Evolutionary conservation across 2,797 vertebrate species (phyloP).

Genomic region (Pristis pectinata): DNA sequence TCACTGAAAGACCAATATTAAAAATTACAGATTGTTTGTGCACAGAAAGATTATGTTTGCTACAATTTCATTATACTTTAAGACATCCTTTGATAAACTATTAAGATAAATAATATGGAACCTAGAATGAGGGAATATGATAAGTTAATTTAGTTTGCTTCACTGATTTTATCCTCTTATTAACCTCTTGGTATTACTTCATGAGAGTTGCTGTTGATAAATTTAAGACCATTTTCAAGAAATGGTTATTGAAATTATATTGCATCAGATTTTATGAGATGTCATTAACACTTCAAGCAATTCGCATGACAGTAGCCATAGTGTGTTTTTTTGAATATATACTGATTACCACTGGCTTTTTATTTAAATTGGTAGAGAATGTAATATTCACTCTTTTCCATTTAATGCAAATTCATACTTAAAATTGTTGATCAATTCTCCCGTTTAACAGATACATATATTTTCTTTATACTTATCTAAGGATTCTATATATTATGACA

Average conservation of each 20-base stretch:
- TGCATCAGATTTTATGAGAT: constrained; percentile 53
- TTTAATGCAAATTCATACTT: background rate
- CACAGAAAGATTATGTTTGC: background rate
- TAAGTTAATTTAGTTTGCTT: constrained; percentile 20
- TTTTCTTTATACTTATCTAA: constrained; percentile 37
- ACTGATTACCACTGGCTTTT: constrained; percentile 64
- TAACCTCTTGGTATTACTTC: background rate
- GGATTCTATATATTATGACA: constrained; percentile 51
- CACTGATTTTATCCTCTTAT: background rate
- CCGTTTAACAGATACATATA: background rate
- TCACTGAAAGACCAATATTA: background rate
- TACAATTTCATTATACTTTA: background rate
- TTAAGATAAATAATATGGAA: background rate
- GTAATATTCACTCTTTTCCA: background rate
- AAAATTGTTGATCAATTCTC: background rate
- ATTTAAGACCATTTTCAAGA: constrained; percentile 16
- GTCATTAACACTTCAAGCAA: constrained; percentile 55
- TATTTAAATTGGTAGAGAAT: constrained; percentile 34
- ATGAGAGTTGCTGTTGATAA: background rate
- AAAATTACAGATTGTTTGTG: background rate
- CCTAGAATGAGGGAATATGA: background rate
- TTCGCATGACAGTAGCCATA: constrained; percentile 54
- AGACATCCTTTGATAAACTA: background rate
- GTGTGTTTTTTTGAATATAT: constrained; percentile 60
- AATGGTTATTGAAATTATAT: constrained; percentile 10